phyloP scores from a whole-genome alignment of 2,797 vertebrate species.

The Typhlichthys subterraneus region DNA sequence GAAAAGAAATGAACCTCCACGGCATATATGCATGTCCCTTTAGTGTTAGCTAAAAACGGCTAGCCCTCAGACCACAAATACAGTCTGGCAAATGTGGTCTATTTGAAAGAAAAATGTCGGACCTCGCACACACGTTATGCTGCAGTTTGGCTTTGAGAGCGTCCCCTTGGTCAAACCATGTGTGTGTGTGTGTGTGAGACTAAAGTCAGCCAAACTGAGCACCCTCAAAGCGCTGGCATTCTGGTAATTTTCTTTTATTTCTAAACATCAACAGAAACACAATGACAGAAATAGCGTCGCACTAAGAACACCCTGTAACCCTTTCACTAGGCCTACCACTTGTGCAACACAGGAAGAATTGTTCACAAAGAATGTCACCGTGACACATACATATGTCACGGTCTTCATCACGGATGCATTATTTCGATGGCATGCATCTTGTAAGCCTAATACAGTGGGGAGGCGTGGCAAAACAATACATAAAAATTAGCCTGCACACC shows the following conservation, averaged over 20 bases:
- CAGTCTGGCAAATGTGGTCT: conserved; percentile 29
- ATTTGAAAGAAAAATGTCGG: conserved; percentile 34
- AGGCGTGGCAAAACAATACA: no score
- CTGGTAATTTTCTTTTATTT: no score
- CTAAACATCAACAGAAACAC: no score
- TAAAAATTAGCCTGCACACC: no score
- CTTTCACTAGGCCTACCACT: no score
- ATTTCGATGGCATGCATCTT: conserved; percentile 16
- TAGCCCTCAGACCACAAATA: conserved; percentile 56
- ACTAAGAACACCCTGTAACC: no score
- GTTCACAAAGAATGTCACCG: neutral
- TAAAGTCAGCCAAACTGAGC: no score
- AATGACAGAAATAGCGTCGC: no score
- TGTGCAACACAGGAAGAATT: conserved; percentile 13
- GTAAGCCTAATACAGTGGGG: no score
- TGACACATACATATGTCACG: conserved; percentile 17
- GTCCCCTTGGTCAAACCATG: neutral
- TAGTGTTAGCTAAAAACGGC: conserved; percentile 56
- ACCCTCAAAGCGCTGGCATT: no score
- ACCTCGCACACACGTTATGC: conserved; percentile 35
- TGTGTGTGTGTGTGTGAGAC: no score
- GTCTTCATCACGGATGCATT: conserved; percentile 12
- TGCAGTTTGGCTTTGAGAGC: conserved; percentile 12
- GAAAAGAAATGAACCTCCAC: conserved; percentile 45
- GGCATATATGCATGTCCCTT: conserved; percentile 44